Base-by-base conservation (phyloP, 1,140 invertebrate genomes). In the Drosophila lowei region DNA sequence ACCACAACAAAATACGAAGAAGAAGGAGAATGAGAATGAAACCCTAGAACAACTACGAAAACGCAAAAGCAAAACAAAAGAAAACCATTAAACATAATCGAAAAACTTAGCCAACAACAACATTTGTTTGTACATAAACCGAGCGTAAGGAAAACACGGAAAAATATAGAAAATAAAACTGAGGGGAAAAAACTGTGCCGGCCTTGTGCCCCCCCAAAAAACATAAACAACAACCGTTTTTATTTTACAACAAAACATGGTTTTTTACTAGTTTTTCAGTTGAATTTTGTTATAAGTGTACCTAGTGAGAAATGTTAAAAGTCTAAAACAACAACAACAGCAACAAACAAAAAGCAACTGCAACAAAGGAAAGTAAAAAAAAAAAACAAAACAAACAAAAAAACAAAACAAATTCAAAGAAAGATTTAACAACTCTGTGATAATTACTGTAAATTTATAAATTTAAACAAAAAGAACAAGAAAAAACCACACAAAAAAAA, bases 391-490 rank as follows among this genome's bases (percentile, higher is more conserved):
- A 71, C 55, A 63, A 64, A 77, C 44, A 72, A 21, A 60, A 18
- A 18, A 60, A 74, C 67, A 89, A 89, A 89, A 89, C 75, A 84
- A 89, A 89, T 89, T 89, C 85, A 89, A 89, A 89, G 79, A 89
- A 89, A 89, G 85, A 89, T 90, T 90, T 90, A 90, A 90, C 90
- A 91, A 90, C 90, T 90, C 90, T 91, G 90, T 91, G 90, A 91
- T 91, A 91, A 91, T 91, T 91, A 91, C 90, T 91, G 83, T 91
- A 91, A 91, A 91, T 91, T 91, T 91, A 91, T 90, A 90, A 90
- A 79, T 88, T 89, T 85, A 88, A 90, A 85, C 66, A 75, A 83
- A 83, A 55, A 71, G 38, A 66, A 74, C 23, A 56, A 81, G 67
- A 67, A 75, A 66, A 74, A 77, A 47, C 64, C 18, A 70, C 59